Percentiles rank a stretch among this genome's conserved stretches.
Conservation (phyloP, 2,888 invertebrate genomes). For the Eudemis profundana region DNA sequence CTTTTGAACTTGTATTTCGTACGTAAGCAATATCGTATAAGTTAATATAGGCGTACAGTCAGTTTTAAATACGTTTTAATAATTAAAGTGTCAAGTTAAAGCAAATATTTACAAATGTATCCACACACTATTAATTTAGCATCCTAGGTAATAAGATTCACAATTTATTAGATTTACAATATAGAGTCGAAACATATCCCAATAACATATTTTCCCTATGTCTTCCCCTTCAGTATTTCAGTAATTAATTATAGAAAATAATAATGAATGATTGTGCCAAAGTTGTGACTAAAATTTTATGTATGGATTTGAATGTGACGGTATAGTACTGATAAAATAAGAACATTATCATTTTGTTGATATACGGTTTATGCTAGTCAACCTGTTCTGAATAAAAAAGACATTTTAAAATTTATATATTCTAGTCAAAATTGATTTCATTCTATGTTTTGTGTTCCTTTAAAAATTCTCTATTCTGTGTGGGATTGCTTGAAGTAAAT, state of each 20-base stretch:
- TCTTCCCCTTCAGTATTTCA: constrained; percentile 83
- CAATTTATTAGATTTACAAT: constrained; percentile 62
- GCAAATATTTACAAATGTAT: constrained; percentile 66
- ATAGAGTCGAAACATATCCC: constrained; percentile 79
- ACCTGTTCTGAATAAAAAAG: constrained; percentile 72
- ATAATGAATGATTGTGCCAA: constrained; percentile 79
- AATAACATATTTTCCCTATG: constrained; percentile 70
- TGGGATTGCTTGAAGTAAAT: constrained; percentile 72
- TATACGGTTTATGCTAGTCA: constrained; percentile 78
- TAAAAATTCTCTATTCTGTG: constrained; percentile 64
- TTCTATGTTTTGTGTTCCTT: constrained; percentile 61
- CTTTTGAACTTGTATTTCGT: constrained; percentile 50
- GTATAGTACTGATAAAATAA: constrained; percentile 55
- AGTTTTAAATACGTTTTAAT: constrained; percentile 38
- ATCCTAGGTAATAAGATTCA: constrained; percentile 75
- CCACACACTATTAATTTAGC: constrained; percentile 76
- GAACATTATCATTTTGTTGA: constrained; percentile 58
- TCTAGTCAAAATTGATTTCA: constrained; percentile 81
- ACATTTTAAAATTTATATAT: constrained; percentile 64
- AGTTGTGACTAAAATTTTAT: constrained; percentile 68
- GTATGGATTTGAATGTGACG: constrained; percentile 61
- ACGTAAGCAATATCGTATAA: constrained; percentile 50
- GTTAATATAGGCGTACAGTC: constrained; percentile 43
- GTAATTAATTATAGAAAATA: constrained; percentile 60
- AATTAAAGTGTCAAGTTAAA: constrained; percentile 51